A percentile compares a stretch with the other conserved stretches of the same genome.
phyloP scores from a whole-genome alignment of 2,888 invertebrate genomes.

The Torymus aiolomorphi region DNA sequence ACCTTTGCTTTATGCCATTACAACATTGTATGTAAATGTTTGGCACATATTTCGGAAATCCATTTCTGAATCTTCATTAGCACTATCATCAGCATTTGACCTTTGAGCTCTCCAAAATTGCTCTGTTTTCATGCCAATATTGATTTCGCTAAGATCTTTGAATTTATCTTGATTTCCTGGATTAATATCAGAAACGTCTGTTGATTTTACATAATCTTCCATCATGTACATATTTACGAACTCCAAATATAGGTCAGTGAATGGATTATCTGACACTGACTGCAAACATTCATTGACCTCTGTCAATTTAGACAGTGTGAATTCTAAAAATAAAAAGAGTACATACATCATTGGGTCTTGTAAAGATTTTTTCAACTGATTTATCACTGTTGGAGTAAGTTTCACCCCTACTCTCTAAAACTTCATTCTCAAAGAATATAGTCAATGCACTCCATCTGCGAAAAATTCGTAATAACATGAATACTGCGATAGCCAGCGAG shows the following conservation, averaged over 20 bases:
- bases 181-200: not conserved
- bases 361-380: not conserved
- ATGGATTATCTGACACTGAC: not conserved
- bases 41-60: not conserved
- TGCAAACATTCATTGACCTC: not conserved
- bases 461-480: not conserved
- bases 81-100: not conserved
- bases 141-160: not conserved
- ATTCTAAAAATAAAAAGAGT: not conserved
- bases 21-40: not conserved
- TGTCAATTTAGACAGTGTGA: not conserved
- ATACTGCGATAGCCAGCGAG: constrained; percentile 8
- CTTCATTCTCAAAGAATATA: not conserved
- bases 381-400: not conserved
- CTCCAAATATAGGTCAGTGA: not conserved
- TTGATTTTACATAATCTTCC: not conserved
- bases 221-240: not conserved
- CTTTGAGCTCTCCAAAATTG: not conserved
- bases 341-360: not conserved
- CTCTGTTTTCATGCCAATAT: not conserved
- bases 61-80: not conserved
- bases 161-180: not conserved
- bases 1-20: not conserved
- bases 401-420: not conserved
- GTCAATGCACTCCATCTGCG: not conserved